phyloP scores from a whole-genome alignment of 2,113 vertebrate species.

The Hippocampus mohnikei region DNA sequence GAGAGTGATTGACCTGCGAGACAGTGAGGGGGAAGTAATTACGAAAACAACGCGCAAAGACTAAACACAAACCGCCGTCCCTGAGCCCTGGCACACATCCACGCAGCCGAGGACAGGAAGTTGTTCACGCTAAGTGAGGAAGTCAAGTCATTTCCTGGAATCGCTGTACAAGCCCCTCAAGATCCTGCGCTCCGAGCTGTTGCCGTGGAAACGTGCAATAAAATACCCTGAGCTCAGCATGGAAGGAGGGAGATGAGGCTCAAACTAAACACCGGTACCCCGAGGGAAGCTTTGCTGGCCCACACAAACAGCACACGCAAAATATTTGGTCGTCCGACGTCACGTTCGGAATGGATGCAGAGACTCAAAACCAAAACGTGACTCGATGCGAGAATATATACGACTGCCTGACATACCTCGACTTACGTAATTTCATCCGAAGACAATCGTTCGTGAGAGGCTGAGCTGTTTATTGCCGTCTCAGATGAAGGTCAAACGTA shows the following conservation, averaged over 20 bases:
- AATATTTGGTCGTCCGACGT: conserved; percentile 25
- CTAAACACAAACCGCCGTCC: conserved; percentile 56
- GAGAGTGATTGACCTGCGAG: conserved; percentile 49
- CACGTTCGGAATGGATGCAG: conserved; percentile 33
- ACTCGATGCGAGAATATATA: neutral
- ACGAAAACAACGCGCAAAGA: conserved; percentile 53
- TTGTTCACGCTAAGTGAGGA: conserved; percentile 76
- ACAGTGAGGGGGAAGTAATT: conserved; percentile 69
- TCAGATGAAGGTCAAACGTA: too few species aligned
- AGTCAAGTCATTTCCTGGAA: conserved; percentile 77
- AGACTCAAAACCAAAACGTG: conserved; percentile 16
- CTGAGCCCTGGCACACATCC: conserved; percentile 59
- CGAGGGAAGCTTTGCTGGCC: conserved; percentile 49
- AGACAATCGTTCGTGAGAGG: too few species aligned
- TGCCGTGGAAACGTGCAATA: conserved; percentile 63
- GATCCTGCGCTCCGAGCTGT: conserved; percentile 52
- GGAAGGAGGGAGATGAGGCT: conserved; percentile 55
- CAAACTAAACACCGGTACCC: conserved; percentile 61
- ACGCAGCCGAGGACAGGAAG: conserved; percentile 72
- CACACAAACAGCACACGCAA: conserved; percentile 51
- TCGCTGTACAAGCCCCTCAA: conserved; percentile 59
- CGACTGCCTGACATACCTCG: neutral
- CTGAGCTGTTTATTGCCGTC: neutral
- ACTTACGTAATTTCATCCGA: neutral
- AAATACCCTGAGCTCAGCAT: conserved; percentile 65